Evolutionary conservation across 2,888 invertebrate genomes (phyloP), one percentile per base, ranked within the genome.

Genomic region (Tetragonisca angustula): DNA sequence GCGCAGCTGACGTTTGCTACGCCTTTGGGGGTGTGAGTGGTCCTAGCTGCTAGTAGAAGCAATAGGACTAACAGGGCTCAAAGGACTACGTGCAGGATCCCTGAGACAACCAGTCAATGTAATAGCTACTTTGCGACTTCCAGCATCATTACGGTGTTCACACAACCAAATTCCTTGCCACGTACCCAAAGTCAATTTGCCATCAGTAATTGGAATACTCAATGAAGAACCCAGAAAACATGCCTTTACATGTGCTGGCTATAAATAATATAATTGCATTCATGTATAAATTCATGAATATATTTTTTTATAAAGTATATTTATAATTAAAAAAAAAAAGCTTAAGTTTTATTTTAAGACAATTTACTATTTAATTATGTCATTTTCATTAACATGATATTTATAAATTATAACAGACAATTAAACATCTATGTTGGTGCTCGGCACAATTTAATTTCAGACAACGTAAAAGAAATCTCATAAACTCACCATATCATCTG

Each of bases 131-230:
- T 98, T 98, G 92, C 98, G 97, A 94, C 98, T 98, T 92, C 98
- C 98, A 91, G 98, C 99, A 94, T 98, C 98, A 96, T 99, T 98
- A 94, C 99, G 97, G 95, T 99, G 99, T 95, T 99, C 99, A 95
- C 99, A 99, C 92, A 99, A 96, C 99, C 99, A 99, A 90, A 99
- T 97, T 87, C 99, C 99, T 95, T 99, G 99, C 99, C 99, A 99
- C 92, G 98, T 98, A 91, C 99, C 99, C 93, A 99, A 96, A 94
- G 98, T 98, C 93, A 99, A 95, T 95, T 98, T 98, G 92, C 99
- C 99, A 93, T 99, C 98, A 90, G 98, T 98, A 94, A 99, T 98
- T 89, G 99, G 99, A 94, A 99, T 98, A 93, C 98, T 98, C 94
- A 99, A 95, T 90, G 98, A 98, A 89, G 98, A 98, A 91, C 99